Percentiles rank a stretch among this genome's conserved stretches.
Conservation (phyloP, 2,113 vertebrate species). For the Rhinichthys klamathensis region DNA sequence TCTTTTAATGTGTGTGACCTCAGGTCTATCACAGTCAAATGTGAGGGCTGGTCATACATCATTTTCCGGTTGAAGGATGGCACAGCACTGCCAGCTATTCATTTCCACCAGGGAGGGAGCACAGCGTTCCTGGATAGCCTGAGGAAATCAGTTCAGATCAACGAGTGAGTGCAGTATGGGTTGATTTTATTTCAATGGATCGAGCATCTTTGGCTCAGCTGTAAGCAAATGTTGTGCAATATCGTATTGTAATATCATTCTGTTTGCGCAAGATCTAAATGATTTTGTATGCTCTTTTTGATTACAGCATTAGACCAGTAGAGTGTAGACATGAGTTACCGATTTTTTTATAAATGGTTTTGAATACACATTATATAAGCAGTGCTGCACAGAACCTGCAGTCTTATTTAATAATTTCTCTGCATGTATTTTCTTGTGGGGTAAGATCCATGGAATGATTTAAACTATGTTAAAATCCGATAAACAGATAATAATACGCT, state of each 20-base stretch:
- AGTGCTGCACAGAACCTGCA: background rate
- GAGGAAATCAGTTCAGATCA: slow-evolving; percentile 84
- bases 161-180: slow-evolving; percentile 82
- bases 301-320: slow-evolving; percentile 21
- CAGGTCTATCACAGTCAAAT: slow-evolving; percentile 86
- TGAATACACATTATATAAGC: background rate
- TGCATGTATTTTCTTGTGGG: background rate
- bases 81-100: slow-evolving; percentile 83
- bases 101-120: slow-evolving; percentile 95
- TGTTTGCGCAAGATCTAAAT: background rate
- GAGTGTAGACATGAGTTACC: slow-evolving; percentile 27
- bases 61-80: slow-evolving; percentile 88
- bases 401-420: background rate
- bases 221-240: background rate
- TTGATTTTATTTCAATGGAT: background rate
- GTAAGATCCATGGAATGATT: background rate
- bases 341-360: background rate
- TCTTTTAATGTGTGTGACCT: slow-evolving; percentile 88
- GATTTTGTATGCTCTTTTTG: background rate
- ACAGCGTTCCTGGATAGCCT: slow-evolving; percentile 85
- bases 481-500: too few species aligned
- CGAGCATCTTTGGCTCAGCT: background rate
- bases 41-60: slow-evolving; percentile 89
- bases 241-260: background rate
- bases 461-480: background rate